A percentile compares a stretch with the other conserved stretches of the same genome.
These are phyloP conservation scores for Papilio dardanus DNA, from an alignment of 1,140 invertebrate genomes.

Conservation along the genomic window DNA sequence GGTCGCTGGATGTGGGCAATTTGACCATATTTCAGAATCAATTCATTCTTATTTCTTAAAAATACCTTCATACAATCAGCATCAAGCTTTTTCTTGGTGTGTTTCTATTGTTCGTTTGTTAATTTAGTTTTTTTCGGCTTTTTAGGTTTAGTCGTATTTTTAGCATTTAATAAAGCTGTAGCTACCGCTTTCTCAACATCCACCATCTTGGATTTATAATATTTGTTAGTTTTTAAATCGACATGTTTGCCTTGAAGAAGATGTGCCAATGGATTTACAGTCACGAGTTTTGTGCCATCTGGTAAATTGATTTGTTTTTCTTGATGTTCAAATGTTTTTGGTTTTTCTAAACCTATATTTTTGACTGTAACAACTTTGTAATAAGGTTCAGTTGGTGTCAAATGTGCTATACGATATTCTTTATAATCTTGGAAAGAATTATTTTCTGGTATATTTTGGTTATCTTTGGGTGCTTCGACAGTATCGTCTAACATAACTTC, in stretches of 20 bases:
- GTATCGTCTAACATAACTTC: slow-evolving; percentile 62
- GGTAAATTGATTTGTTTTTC: slow-evolving; percentile 50
- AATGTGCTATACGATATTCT: slow-evolving; percentile 58
- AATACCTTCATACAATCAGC: too few species aligned
- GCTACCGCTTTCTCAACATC: slow-evolving; percentile 45
- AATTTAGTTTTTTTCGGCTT: slow-evolving; percentile 19
- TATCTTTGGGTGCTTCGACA: slow-evolving; percentile 41
- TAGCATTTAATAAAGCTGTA: slow-evolving; percentile 39
- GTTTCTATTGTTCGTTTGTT: background rate
- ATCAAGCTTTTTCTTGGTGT: too few species aligned
- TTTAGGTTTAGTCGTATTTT: slow-evolving; percentile 24
- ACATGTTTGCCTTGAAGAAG: slow-evolving; percentile 56
- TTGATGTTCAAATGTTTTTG: background rate
- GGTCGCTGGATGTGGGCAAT: too few species aligned
- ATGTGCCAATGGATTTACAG: slow-evolving; percentile 68
- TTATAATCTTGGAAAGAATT: slow-evolving; percentile 41
- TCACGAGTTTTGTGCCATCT: slow-evolving; percentile 63
- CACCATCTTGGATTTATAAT: slow-evolving; percentile 54
- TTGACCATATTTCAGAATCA: too few species aligned
- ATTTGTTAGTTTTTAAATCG: slow-evolving; percentile 48
- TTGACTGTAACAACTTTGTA: slow-evolving; percentile 69
- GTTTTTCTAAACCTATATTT: slow-evolving; percentile 45
- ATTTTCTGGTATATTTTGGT: slow-evolving; percentile 51
- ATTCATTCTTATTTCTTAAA: too few species aligned
- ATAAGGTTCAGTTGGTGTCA: slow-evolving; percentile 63